Conservation (phyloP, 2,113 vertebrate genomes). For the Leptosomus discolor region DNA sequence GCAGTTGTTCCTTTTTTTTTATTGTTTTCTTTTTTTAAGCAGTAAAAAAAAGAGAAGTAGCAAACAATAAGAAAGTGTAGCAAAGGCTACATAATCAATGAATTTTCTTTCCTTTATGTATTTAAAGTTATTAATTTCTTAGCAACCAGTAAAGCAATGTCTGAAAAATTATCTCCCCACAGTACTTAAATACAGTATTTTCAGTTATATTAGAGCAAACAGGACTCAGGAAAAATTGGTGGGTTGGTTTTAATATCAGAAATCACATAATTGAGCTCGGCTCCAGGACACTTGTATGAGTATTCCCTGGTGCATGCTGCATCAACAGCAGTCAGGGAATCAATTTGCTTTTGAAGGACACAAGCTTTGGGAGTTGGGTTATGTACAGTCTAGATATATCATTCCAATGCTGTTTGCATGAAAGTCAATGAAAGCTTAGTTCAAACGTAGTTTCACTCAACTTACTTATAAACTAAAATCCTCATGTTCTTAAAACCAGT, state of each 20-base stretch:
- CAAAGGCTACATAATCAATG: not conserved
- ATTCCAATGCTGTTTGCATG: not conserved
- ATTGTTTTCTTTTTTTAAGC: not conserved
- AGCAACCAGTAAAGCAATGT: not conserved
- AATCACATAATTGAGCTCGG: not conserved
- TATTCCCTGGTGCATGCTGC: not conserved
- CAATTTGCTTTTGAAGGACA: slow-evolving; percentile 10
- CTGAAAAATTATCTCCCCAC: not conserved
- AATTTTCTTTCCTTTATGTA: not conserved
- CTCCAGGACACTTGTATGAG: not conserved
- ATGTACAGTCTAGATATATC: not conserved
- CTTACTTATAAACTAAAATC: not conserved
- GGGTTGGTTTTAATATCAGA: not conserved
- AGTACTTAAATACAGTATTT: not conserved
- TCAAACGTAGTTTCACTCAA: not conserved
- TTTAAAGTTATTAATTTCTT: not conserved
- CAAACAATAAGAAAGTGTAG: not conserved
- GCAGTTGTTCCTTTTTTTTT: not conserved
- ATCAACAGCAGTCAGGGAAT: not conserved
- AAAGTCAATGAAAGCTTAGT: not conserved
- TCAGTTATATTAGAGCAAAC: not conserved
- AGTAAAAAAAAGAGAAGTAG: not conserved
- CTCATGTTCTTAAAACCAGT: not conserved
- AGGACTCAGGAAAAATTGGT: not conserved
- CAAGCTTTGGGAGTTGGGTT: not conserved